phyloP scores from a whole-genome alignment of 1,140 invertebrate species.

The Musca domestica region DNA sequence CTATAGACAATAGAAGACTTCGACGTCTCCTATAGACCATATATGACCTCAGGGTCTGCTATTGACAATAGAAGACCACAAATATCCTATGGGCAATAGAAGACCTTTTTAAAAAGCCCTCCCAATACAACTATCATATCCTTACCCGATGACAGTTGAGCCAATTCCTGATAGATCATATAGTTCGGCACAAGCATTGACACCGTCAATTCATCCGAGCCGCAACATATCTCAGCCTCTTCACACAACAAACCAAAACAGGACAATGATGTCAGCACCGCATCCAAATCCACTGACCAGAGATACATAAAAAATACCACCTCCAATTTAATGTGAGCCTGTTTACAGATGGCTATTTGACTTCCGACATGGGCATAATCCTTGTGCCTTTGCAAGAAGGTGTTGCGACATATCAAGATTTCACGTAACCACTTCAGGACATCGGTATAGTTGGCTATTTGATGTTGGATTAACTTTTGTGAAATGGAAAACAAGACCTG shows the following conservation, averaged over 20 bases:
- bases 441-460: slow-evolving; percentile 94
- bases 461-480: slow-evolving; percentile 95
- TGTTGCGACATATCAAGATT: slow-evolving; percentile 90
- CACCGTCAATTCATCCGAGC: slow-evolving; percentile 88
- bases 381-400: slow-evolving; percentile 88
- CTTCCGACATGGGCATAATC: slow-evolving; percentile 94
- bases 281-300: slow-evolving; percentile 97
- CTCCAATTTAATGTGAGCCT: slow-evolving; percentile 96
- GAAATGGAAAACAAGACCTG: slow-evolving; percentile 97
- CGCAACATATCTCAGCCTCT: slow-evolving; percentile 93
- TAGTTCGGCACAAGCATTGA: slow-evolving; percentile 91
- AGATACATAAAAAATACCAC: slow-evolving; percentile 98
- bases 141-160: slow-evolving; percentile 72
- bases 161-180: slow-evolving; percentile 88
- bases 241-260: slow-evolving; percentile 94
- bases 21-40: too few relatives aligned
- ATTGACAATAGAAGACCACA: too few relatives aligned
- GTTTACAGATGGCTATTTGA: slow-evolving; percentile 89
- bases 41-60: too few relatives aligned
- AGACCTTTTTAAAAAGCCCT: too few relatives aligned
- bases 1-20: too few relatives aligned
- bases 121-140: not conserved
- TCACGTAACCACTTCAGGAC: slow-evolving; percentile 95
- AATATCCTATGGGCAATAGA: too few relatives aligned
- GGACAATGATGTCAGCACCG: slow-evolving; percentile 91